Base-by-base conservation (phyloP, 1,140 invertebrate genomes). In the Drosophila ohnishii region DNA sequence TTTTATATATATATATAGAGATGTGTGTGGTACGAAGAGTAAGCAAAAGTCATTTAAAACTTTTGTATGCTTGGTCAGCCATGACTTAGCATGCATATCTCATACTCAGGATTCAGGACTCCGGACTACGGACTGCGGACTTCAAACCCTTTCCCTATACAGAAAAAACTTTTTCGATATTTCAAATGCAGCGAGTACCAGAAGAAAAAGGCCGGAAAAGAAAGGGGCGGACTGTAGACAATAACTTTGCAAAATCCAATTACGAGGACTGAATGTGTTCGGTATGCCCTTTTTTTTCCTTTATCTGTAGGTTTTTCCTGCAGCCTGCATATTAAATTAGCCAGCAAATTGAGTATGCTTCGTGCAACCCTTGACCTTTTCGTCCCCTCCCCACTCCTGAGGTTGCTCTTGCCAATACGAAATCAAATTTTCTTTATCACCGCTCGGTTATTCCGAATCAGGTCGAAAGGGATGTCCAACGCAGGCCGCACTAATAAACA, bases 1-100 rank as follows among this genome's bases (percentile, higher is more conserved):
- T 78, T 72, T 40, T 34, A 56, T 61, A 48, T 62, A 35, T 62
- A 35, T 30, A 56, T 32, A 56, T 25, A 71, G 60, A 56, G 62
- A 45, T 61, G 73, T 66, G 57, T 62, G 44, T 39, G 39, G 70
- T 37, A 19, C 35, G 58, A 70, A 77, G 50, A 85, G 78, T 86
- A 88, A 78, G 84, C 84, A 88, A 87, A 87, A 87, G 84, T 88
- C 83, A 88, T 88, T 88, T 80, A 72, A 86, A 87, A 87, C 67
- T 88, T 87, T 87, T 55, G 66, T 72, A 77, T 70, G 83, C 83
- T 62, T 88, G 83, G 83, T 87, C 84, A 87, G 84, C 59, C 84
- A 40, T 60, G 79, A 67, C 65, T 82, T 86, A 76, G 78, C 79
- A 86, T 87, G 77, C 72, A 76, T 76, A 77, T 81, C 66, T 64